Percentiles rank a stretch among this genome's conserved stretches.
These are phyloP conservation scores for Aegotheles bennettii DNA, from an alignment of 2,113 vertebrate species.

Conservation along the genomic window DNA sequence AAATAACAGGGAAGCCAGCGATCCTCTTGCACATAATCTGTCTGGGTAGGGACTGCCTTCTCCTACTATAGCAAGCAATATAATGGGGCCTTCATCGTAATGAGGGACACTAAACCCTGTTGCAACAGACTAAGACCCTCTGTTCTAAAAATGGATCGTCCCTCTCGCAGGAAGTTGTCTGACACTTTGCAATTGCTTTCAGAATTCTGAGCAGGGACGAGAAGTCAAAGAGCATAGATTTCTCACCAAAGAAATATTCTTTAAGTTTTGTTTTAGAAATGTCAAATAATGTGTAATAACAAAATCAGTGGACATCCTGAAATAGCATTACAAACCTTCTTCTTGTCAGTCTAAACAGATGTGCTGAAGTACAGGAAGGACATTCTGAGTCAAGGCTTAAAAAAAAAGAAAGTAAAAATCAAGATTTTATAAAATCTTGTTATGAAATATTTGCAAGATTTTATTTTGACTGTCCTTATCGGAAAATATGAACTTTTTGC, in stretches of 20 bases:
- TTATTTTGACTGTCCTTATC: background rate
- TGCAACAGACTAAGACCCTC: background rate
- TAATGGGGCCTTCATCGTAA: background rate
- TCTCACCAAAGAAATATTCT: background rate
- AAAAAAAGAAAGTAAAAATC: background rate
- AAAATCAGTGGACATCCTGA: background rate
- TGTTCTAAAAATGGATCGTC: background rate
- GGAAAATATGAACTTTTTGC: background rate
- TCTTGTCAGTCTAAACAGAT: background rate
- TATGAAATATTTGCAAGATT: background rate
- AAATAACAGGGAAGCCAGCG: rapidly evolving
- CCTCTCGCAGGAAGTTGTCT: background rate
- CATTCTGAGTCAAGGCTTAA: background rate
- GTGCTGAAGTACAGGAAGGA: background rate
- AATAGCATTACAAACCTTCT: background rate
- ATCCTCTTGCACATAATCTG: background rate
- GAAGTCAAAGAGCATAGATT: background rate
- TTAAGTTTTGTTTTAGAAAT: background rate
- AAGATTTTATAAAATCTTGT: background rate
- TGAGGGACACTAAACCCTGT: background rate
- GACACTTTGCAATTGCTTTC: background rate
- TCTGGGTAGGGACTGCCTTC: background rate
- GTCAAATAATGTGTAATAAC: background rate
- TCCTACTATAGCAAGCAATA: background rate
- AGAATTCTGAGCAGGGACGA: background rate